Evolutionary conservation across 2,113 vertebrate genomes (phyloP).

Genomic region (Oenanthe oenanthe): DNA sequence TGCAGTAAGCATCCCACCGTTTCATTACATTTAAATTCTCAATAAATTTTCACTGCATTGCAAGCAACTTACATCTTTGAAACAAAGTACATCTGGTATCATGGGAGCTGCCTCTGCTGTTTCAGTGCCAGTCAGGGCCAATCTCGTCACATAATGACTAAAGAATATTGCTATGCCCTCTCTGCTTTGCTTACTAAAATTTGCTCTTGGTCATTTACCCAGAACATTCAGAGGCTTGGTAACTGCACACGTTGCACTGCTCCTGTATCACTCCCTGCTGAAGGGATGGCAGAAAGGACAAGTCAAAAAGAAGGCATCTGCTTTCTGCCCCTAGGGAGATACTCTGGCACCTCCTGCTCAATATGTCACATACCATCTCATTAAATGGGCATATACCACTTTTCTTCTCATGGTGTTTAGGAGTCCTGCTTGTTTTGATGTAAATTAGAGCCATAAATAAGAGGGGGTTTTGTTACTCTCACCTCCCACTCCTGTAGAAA

Average conservation of each 20-base stretch:
- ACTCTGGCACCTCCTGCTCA: neutral
- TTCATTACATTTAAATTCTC: neutral
- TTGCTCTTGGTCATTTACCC: neutral
- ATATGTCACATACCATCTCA: neutral
- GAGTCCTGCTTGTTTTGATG: neutral
- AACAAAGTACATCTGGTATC: neutral
- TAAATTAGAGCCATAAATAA: neutral
- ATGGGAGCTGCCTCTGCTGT: neutral
- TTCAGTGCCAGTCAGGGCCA: neutral
- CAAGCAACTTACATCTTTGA: neutral
- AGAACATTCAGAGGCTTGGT: neutral
- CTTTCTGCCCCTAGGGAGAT: neutral
- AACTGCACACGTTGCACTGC: accelerated
- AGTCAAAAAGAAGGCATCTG: neutral
- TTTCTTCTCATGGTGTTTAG: neutral
- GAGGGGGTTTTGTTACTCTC: neutral
- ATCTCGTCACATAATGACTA: neutral
- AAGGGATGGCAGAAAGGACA: neutral
- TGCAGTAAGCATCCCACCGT: neutral
- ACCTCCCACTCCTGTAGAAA: neutral
- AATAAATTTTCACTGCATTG: neutral
- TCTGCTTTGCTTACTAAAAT: neutral
- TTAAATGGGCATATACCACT: neutral
- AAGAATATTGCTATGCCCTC: neutral
- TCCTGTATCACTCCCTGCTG: accelerated